These are phyloP conservation scores for Montipora sp. DNA, from an alignment of 64 coral and sea anemone species.

Conservation along the genomic window DNA sequence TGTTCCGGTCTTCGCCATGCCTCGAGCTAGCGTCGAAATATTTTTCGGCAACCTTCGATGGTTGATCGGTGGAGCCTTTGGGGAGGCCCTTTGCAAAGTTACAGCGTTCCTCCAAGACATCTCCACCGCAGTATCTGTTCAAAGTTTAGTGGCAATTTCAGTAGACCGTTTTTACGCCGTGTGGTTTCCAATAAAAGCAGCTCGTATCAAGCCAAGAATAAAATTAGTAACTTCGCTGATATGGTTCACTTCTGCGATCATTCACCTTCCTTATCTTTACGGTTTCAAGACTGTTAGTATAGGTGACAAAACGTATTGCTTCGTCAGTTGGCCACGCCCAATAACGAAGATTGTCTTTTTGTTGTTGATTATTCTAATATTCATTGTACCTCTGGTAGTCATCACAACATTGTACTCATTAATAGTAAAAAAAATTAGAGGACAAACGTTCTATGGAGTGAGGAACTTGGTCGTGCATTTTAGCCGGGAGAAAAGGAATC, in stretches of 20 bases:
- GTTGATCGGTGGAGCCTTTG: conserved; percentile 28
- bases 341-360: conserved; percentile 38
- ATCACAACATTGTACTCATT: conserved; percentile 4
- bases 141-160: conserved; percentile 50
- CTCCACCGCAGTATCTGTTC: conserved; percentile 32
- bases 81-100: conserved; percentile 54
- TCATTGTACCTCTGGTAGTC: not conserved
- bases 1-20: conserved; percentile 49
- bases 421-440: conserved; percentile 4
- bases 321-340: not conserved
- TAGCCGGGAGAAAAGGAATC: conserved; percentile 8
- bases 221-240: conserved; percentile 21
- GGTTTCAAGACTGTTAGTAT: not conserved
- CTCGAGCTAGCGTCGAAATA: conserved; percentile 52
- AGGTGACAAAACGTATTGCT: conserved; percentile 24
- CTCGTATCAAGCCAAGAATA: conserved; percentile 10
- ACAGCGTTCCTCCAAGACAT: conserved; percentile 50
- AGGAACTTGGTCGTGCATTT: conserved; percentile 23
- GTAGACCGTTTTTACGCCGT: conserved; percentile 59
- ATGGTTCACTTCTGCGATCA: not conserved
- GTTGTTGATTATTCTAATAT: conserved; percentile 14
- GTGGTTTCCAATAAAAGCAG: conserved; percentile 46
- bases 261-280: conserved; percentile 23
- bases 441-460: conserved; percentile 11
- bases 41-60: conserved; percentile 23